Conservation (phyloP, 2,888 invertebrate genomes). For the Drosophila borborema region DNA sequence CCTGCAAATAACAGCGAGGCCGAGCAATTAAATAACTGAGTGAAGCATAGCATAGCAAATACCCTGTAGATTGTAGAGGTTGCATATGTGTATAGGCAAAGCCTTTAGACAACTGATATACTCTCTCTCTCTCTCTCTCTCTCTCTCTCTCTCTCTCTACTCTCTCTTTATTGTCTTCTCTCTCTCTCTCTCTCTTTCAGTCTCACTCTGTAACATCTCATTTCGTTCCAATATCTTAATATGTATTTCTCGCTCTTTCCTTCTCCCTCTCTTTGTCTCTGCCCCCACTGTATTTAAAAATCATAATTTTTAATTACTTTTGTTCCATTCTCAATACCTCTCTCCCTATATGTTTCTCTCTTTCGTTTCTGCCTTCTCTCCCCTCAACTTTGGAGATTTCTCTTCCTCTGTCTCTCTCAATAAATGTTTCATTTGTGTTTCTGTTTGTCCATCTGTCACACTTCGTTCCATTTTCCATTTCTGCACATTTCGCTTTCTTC, state of each 20-base stretch:
- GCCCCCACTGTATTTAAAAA: background rate
- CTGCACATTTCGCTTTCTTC: background rate
- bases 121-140: background rate
- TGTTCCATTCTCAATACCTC: background rate
- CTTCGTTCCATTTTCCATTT: background rate
- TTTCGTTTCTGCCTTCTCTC: background rate
- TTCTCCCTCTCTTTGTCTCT: background rate
- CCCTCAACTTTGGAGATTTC: background rate
- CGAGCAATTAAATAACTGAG: too few species aligned
- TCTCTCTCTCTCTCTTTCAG: background rate
- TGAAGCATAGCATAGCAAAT: background rate
- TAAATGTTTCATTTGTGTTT: background rate
- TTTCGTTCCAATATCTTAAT: too few species aligned
- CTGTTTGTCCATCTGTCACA: background rate
- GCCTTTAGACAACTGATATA: too few species aligned
- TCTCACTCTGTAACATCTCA: background rate
- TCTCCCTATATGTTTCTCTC: background rate
- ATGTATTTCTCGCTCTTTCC: background rate
- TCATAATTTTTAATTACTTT: background rate
- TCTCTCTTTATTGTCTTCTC: background rate
- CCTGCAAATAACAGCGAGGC: slow-evolving; percentile 31
- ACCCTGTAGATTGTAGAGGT: background rate
- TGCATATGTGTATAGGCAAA: background rate
- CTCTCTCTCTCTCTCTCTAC: background rate
- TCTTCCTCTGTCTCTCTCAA: background rate